Base-by-base conservation (phyloP, 37 sponge, comb jelly and placozoan species). In the Aplysina aerophoba region DNA sequence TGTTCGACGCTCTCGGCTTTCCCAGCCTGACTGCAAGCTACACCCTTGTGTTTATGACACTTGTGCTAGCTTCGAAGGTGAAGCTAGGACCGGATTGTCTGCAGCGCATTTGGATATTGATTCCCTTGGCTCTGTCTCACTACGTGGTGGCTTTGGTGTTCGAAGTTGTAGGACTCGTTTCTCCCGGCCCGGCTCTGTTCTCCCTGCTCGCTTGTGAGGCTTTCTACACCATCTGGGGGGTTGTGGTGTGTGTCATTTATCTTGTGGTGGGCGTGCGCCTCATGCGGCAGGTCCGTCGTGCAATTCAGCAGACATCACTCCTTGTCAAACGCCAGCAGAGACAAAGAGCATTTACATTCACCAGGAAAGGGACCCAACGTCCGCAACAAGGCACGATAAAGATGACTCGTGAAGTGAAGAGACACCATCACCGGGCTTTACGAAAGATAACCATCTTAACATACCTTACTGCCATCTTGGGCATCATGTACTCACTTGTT, bases 21-120 rank as follows among this genome's bases (percentile, higher is more conserved):
- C 91, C 91, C 11, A 87, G 91, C 61, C 53, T 91, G 0, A 82
- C 87, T 22, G 87, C 91, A 5, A 71, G 72, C 71, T 87, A 72
- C 59, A 87, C 87, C 0, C 74, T 91, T 5, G 79, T 91, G 3
- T 62, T 91, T 20, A 25, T 91, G 27, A 87, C 91, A 1, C 61
- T 91, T 8, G 31, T 87, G 15, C 39, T 44, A 37, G 35, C 84
- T 2, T 44, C 81, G 0, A 74, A 83, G 54, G 58, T 74, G n/a
- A 39, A 59, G 6, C 24, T 86, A 1, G 87, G 82, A 20, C 71
- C 54, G 6, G 81, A 81, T 27, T 85, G 86, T 72, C 62, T 80
- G 28, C 82, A 85, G 60, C 24, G 73, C 40, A 75, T 64, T 80
- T 44, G 54, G 17, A 41, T 83, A 0, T 27, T 86, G 15, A 68